Percentiles rank a stretch among this genome's conserved stretches.
These are phyloP conservation scores for Phragmatobia fuliginosa DNA, from an alignment of 2,888 invertebrate species.

Conservation along the genomic window DNA sequence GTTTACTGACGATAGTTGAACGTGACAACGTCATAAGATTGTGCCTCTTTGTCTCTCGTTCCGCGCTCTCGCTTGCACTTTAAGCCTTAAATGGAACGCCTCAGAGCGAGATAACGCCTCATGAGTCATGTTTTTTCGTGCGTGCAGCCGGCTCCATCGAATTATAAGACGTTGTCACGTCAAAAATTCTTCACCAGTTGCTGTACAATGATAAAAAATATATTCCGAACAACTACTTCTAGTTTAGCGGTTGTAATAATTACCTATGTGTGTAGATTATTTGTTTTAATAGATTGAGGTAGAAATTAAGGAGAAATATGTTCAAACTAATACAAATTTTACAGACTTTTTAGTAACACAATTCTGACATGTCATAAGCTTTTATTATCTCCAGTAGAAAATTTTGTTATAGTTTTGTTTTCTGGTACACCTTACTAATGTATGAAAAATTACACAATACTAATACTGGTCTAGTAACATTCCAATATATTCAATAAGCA, in stretches of 20 bases:
- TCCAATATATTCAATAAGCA: neutral
- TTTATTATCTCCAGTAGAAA: neutral
- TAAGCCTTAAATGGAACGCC: too few species aligned
- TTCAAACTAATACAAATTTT: neutral
- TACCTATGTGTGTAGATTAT: conserved; percentile 34
- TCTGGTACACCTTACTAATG: neutral
- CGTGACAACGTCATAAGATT: too few species aligned
- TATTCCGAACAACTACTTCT: conserved; percentile 49
- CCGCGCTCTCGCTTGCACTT: too few species aligned
- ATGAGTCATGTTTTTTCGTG: too few species aligned
- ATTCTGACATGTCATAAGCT: neutral
- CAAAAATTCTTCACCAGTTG: too few species aligned
- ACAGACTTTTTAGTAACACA: conserved; percentile 42
- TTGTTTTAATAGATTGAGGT: neutral
- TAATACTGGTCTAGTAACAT: neutral
- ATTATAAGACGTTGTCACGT: too few species aligned
- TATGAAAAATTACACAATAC: neutral
- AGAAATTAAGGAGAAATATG: neutral
- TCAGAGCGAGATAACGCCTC: too few species aligned
- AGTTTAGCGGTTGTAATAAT: conserved; percentile 32
- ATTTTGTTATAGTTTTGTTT: neutral
- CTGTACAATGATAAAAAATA: too few species aligned
- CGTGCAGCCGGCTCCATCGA: too few species aligned
- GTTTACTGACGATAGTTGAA: too few species aligned
- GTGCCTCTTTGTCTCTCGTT: too few species aligned